Evolutionary conservation across 2,888 invertebrate species (phyloP), one percentile per base, ranked within the genome.

Genomic region (Tetrapedia diversipes): DNA sequence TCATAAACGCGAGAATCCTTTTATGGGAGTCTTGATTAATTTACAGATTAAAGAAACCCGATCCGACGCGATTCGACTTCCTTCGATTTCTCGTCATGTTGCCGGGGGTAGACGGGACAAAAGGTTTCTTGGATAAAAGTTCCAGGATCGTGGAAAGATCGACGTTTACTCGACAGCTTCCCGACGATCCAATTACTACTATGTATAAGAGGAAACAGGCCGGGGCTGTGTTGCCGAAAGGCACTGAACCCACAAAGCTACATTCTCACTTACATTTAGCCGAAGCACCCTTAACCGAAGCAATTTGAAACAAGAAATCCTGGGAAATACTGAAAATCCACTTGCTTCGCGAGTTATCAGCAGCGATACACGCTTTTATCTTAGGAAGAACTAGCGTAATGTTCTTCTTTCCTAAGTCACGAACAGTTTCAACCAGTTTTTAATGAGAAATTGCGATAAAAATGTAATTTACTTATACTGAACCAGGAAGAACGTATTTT

Each of bases 111-210:
- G 66, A 56, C 39, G 47, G 39, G 39, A 70, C 56, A 66, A 49
- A 32, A 19, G 68, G 66, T 66, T 69, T 71, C 71, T 80, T 57
- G 64, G 67, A 68, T 74, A 80, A 70, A 78, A 64, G 70, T 71
- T 63, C 37, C 53, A 61, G 41, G 51, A 45, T 74, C 65, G 67
- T 39, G 59, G 57, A 45, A 51, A 53, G 67, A 78, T 70, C 66
- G 77, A 69, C 70, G 59, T 67, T 77, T 64, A 56, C 70, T 45
- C 77, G 73, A 77, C 66, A 70, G 78, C 78, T 77, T 64, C 59
- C 54, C 67, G 65, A 70, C 63, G 69, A 79, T 79, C 74, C 79
- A 79, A 79, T 79, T 79, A 78, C 70, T 37, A 27, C 34, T 54
- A 22, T n/a, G n/a, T 53, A 37, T 16, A 54, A 24, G 63, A 67